These are phyloP conservation scores for Elmis aenea DNA, from an alignment of 2,888 invertebrate genomes.

Conservation along the genomic window DNA sequence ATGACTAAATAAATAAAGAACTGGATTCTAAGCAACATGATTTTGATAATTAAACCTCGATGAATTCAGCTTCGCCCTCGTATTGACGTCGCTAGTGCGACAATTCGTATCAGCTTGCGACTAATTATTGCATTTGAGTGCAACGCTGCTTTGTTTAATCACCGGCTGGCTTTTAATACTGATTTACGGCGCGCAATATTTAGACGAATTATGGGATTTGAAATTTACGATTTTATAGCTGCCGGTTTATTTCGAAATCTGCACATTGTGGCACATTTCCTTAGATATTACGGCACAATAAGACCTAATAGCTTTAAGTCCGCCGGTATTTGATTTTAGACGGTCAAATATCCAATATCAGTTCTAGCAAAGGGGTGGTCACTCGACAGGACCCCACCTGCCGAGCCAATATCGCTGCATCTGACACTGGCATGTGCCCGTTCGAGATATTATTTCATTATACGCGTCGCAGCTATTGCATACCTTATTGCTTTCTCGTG, in stretches of 20 bases:
- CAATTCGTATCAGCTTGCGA: slow-evolving; percentile 19
- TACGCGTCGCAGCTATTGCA: slow-evolving; percentile 25
- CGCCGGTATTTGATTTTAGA: slow-evolving; percentile 23
- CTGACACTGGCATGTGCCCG: slow-evolving; percentile 23
- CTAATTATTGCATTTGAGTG: slow-evolving; percentile 22
- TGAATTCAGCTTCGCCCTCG: too few species aligned
- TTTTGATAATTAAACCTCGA: too few species aligned
- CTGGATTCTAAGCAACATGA: too few species aligned
- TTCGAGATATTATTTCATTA: slow-evolving; percentile 27
- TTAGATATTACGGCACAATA: slow-evolving; percentile 22
- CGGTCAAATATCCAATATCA: slow-evolving; percentile 26
- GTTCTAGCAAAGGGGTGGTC: slow-evolving; percentile 16
- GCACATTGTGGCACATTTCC: slow-evolving; percentile 23
- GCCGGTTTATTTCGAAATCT: slow-evolving; percentile 24
- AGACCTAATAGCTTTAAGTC: slow-evolving; percentile 22
- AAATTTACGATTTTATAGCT: slow-evolving; percentile 23
- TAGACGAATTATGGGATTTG: slow-evolving; percentile 27
- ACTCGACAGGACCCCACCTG: slow-evolving; percentile 21
- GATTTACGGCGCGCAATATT: slow-evolving; percentile 29
- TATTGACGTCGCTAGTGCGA: slow-evolving; percentile 13
- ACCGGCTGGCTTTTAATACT: slow-evolving; percentile 16
- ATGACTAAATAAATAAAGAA: too few species aligned
- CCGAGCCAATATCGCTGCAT: slow-evolving; percentile 24
- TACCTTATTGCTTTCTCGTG: slow-evolving; percentile 22
- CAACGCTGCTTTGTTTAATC: slow-evolving; percentile 20